A percentile compares a stretch with the other conserved stretches of the same genome.
Conservation (phyloP, 2,888 invertebrate species). For the Pycnomerus fuliginosus region DNA sequence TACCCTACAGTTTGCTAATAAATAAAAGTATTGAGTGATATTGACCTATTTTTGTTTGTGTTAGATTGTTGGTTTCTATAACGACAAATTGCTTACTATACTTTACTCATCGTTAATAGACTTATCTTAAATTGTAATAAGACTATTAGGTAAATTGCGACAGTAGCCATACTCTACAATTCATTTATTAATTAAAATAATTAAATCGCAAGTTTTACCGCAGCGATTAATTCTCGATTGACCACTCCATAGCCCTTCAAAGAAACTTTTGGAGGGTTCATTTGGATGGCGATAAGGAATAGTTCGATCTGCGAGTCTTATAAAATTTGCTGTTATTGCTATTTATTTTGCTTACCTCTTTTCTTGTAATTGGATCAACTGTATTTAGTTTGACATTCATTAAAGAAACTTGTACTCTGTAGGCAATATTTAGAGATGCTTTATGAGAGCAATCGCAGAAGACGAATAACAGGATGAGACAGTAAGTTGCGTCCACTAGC, state of each 20-base stretch:
- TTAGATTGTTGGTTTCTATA: conserved; percentile 16
- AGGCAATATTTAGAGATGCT: conserved; percentile 64
- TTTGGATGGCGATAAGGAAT: conserved; percentile 67
- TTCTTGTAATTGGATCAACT: conserved; percentile 61
- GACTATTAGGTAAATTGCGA: conserved; percentile 66
- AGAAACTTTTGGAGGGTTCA: conserved; percentile 70
- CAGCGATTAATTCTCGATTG: conserved; percentile 64
- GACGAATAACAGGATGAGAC: conserved; percentile 61
- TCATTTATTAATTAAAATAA: conserved; percentile 1
- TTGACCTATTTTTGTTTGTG: conserved; percentile 15
- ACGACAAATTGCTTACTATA: conserved; percentile 9
- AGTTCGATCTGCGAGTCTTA: conserved; percentile 59
- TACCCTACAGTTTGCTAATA: conserved; percentile 10
- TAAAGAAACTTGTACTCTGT: conserved; percentile 63
- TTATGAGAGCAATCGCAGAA: conserved; percentile 70
- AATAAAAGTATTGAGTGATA: conserved; percentile 8
- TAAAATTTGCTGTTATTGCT: background rate
- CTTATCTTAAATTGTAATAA: conserved; percentile 66
- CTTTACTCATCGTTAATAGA: too few species aligned
- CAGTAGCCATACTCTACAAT: conserved; percentile 63
- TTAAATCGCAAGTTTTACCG: conserved; percentile 49
- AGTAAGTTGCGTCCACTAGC: conserved; percentile 63
- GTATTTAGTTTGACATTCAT: conserved; percentile 60
- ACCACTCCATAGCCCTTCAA: conserved; percentile 66
- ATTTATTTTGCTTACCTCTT: conserved; percentile 54